These are phyloP conservation scores for Anhinga anhinga DNA, from an alignment of 2,113 vertebrate genomes.

Conservation along the genomic window DNA sequence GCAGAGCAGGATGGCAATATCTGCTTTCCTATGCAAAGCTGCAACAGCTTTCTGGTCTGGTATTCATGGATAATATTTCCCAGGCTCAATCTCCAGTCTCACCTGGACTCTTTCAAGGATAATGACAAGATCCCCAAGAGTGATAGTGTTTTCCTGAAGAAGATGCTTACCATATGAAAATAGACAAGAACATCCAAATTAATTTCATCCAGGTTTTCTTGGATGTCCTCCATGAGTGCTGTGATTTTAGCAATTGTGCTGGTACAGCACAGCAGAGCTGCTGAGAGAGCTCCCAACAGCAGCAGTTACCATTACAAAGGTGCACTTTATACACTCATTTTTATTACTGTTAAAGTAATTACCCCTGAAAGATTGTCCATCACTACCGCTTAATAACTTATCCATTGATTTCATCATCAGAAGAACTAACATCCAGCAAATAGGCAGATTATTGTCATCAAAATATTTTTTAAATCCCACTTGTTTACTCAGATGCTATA, in stretches of 20 bases:
- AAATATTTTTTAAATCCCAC: not conserved
- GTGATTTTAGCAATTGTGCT: not conserved
- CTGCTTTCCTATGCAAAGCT: not conserved
- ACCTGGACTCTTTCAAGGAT: not conserved
- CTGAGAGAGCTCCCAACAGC: constrained; percentile 8
- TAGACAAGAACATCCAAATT: not conserved
- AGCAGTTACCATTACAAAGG: not conserved
- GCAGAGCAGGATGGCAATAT: not conserved
- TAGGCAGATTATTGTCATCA: not conserved
- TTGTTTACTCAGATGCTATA: not conserved
- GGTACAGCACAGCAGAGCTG: not conserved
- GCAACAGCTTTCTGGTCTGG: not conserved
- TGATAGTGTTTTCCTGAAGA: not conserved
- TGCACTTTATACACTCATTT: not conserved
- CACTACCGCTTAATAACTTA: constrained; percentile 11
- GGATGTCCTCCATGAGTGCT: not conserved
- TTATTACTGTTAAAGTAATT: constrained; percentile 33
- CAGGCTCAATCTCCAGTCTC: not conserved
- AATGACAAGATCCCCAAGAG: not conserved
- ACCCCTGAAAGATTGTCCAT: not conserved
- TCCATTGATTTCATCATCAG: not conserved
- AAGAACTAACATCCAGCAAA: not conserved
- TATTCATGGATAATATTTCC: not conserved
- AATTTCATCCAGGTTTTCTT: not conserved
- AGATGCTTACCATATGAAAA: not conserved